A percentile compares a stretch with the other conserved stretches of the same genome.
phyloP scores from a whole-genome alignment of 2,888 invertebrate species.

The Melinopterus prodromus region DNA sequence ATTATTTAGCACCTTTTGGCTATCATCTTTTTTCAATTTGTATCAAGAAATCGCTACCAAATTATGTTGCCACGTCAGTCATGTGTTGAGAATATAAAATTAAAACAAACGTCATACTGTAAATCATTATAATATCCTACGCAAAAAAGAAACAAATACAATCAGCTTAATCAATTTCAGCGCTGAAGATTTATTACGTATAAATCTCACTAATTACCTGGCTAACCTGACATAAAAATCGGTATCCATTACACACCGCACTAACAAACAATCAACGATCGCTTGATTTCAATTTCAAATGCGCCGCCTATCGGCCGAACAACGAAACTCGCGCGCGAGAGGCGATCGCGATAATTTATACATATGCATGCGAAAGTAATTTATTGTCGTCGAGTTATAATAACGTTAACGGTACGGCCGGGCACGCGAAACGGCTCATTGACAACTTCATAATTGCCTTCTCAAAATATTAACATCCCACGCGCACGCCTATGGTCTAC shows the following conservation, averaged over 20 bases:
- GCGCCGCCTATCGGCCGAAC: background rate
- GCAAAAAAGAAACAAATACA: background rate
- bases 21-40: too few species aligned
- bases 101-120: background rate
- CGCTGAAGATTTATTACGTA: background rate
- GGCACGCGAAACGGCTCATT: slow-evolving; percentile 21
- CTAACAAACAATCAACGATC: background rate
- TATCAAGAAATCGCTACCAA: too few species aligned
- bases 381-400: slow-evolving; percentile 9
- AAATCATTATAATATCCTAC: background rate
- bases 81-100: too few species aligned
- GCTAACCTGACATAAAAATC: background rate
- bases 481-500: background rate
- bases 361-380: slow-evolving; percentile 4
- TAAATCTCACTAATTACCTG: background rate
- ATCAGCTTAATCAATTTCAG: background rate
- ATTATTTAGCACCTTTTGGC: too few species aligned
- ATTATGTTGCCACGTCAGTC: too few species aligned
- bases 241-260: background rate
- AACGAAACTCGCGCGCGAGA: background rate
- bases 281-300: slow-evolving; percentile 4
- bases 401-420: slow-evolving; percentile 19
- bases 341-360: background rate
- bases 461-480: background rate
- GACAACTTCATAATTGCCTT: slow-evolving; percentile 25